Conservation (phyloP, 2,888 invertebrate genomes). For the Papilio elwesi region DNA sequence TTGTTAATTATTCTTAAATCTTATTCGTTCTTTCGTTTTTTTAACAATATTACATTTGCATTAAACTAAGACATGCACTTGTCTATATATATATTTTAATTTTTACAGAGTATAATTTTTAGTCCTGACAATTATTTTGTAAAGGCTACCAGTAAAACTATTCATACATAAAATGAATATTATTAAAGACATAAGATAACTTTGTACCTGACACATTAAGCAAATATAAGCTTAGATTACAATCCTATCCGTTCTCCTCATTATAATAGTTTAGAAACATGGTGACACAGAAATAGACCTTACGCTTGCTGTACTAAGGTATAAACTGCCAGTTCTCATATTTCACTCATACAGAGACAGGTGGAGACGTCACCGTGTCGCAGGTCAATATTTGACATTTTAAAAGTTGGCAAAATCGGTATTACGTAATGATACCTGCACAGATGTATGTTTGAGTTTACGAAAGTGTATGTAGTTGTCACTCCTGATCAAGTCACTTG, state of each 20-base stretch:
- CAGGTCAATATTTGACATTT: slow-evolving; percentile 82
- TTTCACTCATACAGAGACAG: slow-evolving; percentile 54
- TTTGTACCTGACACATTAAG: slow-evolving; percentile 19
- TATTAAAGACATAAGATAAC: slow-evolving; percentile 6
- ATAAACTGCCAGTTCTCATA: slow-evolving; percentile 42
- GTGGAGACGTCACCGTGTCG: slow-evolving; percentile 65
- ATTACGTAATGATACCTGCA: slow-evolving; percentile 62
- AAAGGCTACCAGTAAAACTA: background rate
- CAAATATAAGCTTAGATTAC: slow-evolving; percentile 16
- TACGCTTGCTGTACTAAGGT: background rate
- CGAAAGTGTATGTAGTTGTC: slow-evolving; percentile 66
- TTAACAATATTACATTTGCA: background rate
- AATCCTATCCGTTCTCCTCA: slow-evolving; percentile 28
- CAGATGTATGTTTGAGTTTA: slow-evolving; percentile 50
- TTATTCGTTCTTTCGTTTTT: too few species aligned
- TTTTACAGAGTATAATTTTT: background rate
- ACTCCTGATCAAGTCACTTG: slow-evolving; percentile 54
- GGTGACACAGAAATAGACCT: slow-evolving; percentile 44
- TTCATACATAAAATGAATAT: background rate
- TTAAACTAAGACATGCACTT: too few species aligned
- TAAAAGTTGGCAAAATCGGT: slow-evolving; percentile 57
- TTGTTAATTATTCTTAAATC: too few species aligned
- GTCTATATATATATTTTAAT: background rate
- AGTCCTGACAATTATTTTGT: background rate
- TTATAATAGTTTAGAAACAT: slow-evolving; percentile 23